phyloP scores from a whole-genome alignment of 23 tunicate species.

The Phallusia fumigata region DNA sequence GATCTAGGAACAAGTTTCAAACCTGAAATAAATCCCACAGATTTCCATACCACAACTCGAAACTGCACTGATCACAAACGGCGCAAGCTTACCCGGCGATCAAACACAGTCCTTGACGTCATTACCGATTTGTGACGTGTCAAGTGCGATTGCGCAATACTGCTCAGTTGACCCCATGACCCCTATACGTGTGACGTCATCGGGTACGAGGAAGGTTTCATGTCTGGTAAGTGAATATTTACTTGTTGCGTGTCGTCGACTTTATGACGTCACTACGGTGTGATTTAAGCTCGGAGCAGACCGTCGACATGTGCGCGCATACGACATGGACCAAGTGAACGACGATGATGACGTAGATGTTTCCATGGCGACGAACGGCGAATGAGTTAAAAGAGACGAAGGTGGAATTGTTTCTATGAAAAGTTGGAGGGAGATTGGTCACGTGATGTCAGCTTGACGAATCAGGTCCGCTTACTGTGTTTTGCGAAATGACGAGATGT shows the following conservation, averaged over 20 bases:
- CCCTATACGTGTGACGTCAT: conserved; percentile 28
- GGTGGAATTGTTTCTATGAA: too few species aligned
- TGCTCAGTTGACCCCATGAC: conserved; percentile 21
- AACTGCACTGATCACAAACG: neutral
- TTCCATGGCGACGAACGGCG: conserved; percentile 6
- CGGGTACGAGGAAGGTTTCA: conserved; percentile 55
- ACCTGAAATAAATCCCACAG: neutral
- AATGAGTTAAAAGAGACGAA: too few species aligned
- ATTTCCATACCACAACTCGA: neutral
- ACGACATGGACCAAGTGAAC: conserved; percentile 31
- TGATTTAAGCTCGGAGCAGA: conserved; percentile 24
- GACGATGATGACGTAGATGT: conserved; percentile 47
- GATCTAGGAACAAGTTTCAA: too few species aligned
- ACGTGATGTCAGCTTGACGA: too few species aligned
- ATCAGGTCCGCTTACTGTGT: too few species aligned
- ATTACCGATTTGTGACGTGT: conserved; percentile 24
- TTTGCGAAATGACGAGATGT: too few species aligned
- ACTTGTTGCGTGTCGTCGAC: too few species aligned
- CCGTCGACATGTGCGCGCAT: conserved; percentile 27
- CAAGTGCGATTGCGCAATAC: conserved; percentile 6
- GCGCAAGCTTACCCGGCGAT: neutral
- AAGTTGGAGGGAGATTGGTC: too few species aligned
- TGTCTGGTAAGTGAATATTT: conserved; percentile 34
- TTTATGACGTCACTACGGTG: neutral
- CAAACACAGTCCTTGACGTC: neutral